Conservation (phyloP, 53 echinoderm and acorn worm genomes). For the Paelopatides confundens region DNA sequence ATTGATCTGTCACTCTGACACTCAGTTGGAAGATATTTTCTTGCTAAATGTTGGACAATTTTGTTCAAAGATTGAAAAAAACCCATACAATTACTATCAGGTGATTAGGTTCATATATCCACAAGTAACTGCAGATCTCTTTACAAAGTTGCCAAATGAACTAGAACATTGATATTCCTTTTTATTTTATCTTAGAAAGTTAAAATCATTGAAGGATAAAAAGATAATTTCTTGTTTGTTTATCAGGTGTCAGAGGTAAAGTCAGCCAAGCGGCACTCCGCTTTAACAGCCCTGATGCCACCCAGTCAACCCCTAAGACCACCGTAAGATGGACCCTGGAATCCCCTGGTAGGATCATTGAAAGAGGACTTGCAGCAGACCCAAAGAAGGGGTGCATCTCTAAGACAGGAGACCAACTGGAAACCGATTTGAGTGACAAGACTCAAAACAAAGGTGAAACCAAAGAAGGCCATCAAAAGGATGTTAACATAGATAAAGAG, state of each 20-base stretch:
- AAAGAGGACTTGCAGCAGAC: neutral
- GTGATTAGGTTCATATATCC: too few relatives aligned
- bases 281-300: constrained; percentile 1
- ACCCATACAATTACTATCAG: too few relatives aligned
- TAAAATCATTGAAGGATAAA: too few relatives aligned
- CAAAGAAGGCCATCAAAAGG: neutral
- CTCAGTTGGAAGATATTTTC: too few relatives aligned
- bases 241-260: constrained; percentile 14
- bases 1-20: too few relatives aligned
- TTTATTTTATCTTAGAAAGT: too few relatives aligned
- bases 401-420: neutral
- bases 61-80: too few relatives aligned
- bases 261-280: constrained; percentile 28
- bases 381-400: neutral
- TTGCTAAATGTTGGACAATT: too few relatives aligned
- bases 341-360: neutral
- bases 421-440: constrained; percentile 6
- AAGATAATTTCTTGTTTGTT: neutral
- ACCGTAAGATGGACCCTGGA: neutral
- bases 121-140: too few relatives aligned
- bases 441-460: constrained; percentile 30
- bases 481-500: constrained; percentile 19
- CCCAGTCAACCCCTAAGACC: neutral
- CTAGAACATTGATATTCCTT: too few relatives aligned
- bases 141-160: too few relatives aligned